phyloP scores from a whole-genome alignment of 2,797 vertebrate genomes.

The Galaxias olidus region DNA sequence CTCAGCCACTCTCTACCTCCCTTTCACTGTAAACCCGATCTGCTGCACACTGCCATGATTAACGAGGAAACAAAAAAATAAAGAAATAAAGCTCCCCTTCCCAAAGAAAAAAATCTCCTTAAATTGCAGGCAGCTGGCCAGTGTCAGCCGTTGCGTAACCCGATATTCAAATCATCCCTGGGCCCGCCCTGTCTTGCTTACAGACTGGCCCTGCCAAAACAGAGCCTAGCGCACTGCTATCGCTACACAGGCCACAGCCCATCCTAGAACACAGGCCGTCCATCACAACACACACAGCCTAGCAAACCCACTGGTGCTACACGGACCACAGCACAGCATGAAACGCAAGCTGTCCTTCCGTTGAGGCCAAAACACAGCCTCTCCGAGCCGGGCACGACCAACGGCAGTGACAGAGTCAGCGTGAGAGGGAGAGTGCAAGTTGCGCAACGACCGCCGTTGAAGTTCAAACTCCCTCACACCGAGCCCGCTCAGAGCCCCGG shows the following conservation, averaged over 20 bases:
- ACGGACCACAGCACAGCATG: background rate
- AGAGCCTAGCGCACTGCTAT: background rate
- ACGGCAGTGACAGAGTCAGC: too few species aligned
- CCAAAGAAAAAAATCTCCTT: constrained; percentile 29
- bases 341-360: too few species aligned
- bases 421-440: too few species aligned
- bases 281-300: background rate
- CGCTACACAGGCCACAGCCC: background rate
- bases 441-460: too few species aligned
- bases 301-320: background rate
- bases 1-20: background rate
- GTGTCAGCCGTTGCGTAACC: constrained; percentile 44
- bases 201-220: constrained; percentile 6
- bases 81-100: too few species aligned
- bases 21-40: constrained; percentile 18
- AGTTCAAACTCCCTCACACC: too few species aligned
- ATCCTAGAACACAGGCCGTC: background rate
- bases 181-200: constrained; percentile 15
- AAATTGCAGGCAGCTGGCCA: constrained; percentile 54
- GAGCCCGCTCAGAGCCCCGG: too few species aligned
- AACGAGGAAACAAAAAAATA: constrained; percentile 42
- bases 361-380: too few species aligned
- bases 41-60: constrained; percentile 32
- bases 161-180: constrained; percentile 45
- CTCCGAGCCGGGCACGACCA: too few species aligned